Evolutionary conservation across 2,113 vertebrate species (phyloP).

Genomic region (Pelecanoides urinatrix): DNA sequence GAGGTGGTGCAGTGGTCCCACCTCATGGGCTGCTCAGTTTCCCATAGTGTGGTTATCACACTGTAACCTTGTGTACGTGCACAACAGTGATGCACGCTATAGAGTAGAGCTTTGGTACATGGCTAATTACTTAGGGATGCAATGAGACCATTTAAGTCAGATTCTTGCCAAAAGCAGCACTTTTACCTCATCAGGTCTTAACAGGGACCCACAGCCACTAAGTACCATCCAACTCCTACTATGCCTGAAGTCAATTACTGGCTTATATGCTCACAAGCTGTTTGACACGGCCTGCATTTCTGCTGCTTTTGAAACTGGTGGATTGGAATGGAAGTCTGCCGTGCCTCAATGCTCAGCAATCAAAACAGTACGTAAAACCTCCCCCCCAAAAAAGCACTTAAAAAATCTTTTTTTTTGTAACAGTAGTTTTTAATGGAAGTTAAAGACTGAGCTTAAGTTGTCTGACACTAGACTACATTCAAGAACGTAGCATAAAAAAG

Average conservation of each 20-base stretch:
- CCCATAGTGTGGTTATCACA: background rate
- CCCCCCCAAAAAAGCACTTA: background rate
- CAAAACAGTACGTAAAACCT: background rate
- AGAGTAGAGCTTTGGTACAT: background rate
- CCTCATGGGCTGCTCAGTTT: background rate
- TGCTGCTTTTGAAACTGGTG: background rate
- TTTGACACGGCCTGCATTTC: background rate
- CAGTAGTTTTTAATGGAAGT: background rate
- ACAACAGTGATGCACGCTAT: accelerated
- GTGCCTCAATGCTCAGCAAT: background rate
- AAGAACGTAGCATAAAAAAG: background rate
- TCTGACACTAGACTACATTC: background rate
- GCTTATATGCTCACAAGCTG: background rate
- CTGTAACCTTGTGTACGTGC: background rate
- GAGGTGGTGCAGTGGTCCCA: background rate
- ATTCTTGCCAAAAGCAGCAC: background rate
- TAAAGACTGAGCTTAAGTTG: background rate
- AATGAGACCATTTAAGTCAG: background rate
- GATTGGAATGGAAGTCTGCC: background rate
- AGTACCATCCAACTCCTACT: background rate
- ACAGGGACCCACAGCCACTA: background rate
- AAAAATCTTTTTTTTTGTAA: background rate
- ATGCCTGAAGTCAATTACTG: background rate
- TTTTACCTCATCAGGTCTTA: background rate
- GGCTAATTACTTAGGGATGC: background rate